Percentiles rank a stretch among this genome's conserved stretches.
Evolutionary conservation across 1,140 invertebrate species (phyloP).

Genomic region (Drosophila ficusphila): DNA sequence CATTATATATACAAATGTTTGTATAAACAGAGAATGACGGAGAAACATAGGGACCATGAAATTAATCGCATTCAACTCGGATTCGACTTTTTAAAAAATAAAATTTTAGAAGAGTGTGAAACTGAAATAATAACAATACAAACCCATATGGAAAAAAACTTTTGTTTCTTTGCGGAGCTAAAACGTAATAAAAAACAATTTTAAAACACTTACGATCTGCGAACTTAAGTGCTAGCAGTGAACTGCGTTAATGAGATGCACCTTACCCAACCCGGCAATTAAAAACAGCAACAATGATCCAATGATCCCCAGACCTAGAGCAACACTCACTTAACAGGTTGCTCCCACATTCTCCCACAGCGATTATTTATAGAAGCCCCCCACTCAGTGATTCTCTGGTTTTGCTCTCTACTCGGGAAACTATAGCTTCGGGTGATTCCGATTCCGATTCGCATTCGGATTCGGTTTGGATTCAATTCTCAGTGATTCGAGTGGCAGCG

Average conservation of each 20-base stretch:
- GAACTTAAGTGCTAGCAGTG: background rate
- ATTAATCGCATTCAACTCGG: background rate
- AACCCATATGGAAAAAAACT: no score
- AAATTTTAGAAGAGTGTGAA: no score
- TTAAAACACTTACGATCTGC: background rate
- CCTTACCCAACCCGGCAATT: slow-evolving; percentile 23
- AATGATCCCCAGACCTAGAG: slow-evolving; percentile 21
- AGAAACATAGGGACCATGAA: background rate
- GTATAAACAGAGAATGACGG: no score
- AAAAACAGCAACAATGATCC: slow-evolving; percentile 4
- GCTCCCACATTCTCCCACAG: slow-evolving; percentile 6
- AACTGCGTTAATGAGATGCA: slow-evolving; percentile 13
- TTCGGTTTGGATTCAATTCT: slow-evolving; percentile 42
- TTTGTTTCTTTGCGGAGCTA: no score
- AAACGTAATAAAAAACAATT: no score
- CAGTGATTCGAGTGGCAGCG: slow-evolving; percentile 36
- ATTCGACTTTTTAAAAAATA: no score
- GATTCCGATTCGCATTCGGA: slow-evolving; percentile 14
- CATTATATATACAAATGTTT: background rate
- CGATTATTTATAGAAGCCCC: slow-evolving; percentile 31
- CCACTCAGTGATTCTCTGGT: background rate
- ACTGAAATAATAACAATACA: no score
- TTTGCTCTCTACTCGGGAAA: background rate
- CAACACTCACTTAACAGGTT: slow-evolving; percentile 35
- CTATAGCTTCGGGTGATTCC: background rate